Conservation (phyloP, 2,888 invertebrate genomes). For the Sesia bembeciformis region DNA sequence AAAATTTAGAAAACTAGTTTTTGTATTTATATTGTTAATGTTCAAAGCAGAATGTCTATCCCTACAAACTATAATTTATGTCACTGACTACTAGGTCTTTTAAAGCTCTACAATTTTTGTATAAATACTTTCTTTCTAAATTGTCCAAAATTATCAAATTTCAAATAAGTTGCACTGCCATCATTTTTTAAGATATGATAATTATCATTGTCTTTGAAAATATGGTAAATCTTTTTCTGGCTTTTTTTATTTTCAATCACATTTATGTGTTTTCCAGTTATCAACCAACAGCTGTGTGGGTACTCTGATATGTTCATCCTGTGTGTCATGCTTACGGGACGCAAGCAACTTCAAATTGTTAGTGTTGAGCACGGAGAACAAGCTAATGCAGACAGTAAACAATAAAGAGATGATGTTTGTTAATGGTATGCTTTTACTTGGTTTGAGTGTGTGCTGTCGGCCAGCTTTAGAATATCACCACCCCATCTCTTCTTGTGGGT, state of each 20-base stretch:
- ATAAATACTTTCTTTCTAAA: no score
- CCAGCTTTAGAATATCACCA: no score
- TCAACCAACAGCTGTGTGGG: slow-evolving; percentile 27
- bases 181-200: not conserved
- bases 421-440: slow-evolving; percentile 22
- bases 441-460: no score
- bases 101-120: no score
- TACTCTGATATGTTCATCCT: slow-evolving; percentile 33
- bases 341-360: slow-evolving; percentile 37
- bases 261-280: slow-evolving; percentile 26
- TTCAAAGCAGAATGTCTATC: no score
- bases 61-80: no score
- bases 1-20: no score
- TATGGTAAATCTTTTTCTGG: not conserved
- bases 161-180: not conserved
- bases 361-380: slow-evolving; percentile 33
- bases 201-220: not conserved
- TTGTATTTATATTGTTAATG: no score
- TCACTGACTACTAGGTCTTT: no score
- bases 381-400: slow-evolving; percentile 23
- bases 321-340: slow-evolving; percentile 34
- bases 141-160: not conserved
- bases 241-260: not conserved
- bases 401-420: slow-evolving; percentile 32
- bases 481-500: no score